Conservation (phyloP, 2,888 invertebrate species). For the Phrixothrix hirtus region DNA sequence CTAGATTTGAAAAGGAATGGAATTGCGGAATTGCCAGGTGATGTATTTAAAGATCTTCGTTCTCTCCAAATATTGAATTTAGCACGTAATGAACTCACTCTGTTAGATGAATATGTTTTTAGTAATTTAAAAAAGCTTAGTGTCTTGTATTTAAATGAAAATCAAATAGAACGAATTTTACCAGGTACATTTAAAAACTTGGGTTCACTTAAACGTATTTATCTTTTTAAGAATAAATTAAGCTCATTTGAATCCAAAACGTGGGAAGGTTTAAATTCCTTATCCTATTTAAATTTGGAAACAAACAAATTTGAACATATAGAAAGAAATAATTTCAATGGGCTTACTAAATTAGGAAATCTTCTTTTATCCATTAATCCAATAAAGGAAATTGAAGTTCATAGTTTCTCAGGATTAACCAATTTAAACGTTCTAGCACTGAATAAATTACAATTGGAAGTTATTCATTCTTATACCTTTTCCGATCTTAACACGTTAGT, state of each 20-base stretch:
- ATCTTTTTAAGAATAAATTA: background rate
- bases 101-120: background rate
- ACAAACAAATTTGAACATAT: conserved; percentile 1
- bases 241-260: background rate
- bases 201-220: too few species aligned
- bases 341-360: too few species aligned
- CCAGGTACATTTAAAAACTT: too few species aligned
- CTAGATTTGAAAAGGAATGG: background rate
- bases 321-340: too few species aligned
- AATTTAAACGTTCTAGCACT: too few species aligned
- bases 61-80: background rate
- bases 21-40: background rate
- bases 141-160: background rate
- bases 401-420: too few species aligned
- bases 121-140: background rate
- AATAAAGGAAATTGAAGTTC: too few species aligned
- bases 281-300: conserved; percentile 1
- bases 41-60: conserved; percentile 1
- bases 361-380: too few species aligned
- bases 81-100: background rate
- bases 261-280: background rate
- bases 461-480: too few species aligned
- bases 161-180: background rate
- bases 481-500: too few species aligned
- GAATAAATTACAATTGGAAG: too few species aligned